A percentile compares a stretch with the other conserved stretches of the same genome.
Evolutionary conservation across 30 jellyfish, hydroid and myxozoan species (phyloP).

Genomic region (Cassiopea andromeda): DNA sequence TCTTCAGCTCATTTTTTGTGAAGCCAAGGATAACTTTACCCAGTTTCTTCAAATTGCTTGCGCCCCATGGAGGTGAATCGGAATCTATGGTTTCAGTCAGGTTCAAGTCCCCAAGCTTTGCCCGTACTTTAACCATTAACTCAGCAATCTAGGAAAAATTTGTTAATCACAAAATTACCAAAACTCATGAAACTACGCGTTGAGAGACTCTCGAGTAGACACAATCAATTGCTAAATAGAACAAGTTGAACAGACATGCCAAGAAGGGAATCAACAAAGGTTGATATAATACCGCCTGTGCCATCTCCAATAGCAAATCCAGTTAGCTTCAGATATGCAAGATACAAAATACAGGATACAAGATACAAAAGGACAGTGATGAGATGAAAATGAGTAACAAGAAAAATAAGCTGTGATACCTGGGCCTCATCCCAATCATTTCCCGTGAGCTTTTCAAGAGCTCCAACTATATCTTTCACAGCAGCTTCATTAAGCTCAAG

Average conservation of each 20-base stretch:
- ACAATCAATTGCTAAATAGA: no score
- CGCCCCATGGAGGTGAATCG: conserved; percentile 89
- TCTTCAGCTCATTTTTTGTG: conserved; percentile 70
- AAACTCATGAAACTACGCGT: no score
- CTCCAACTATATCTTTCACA: conserved; percentile 68
- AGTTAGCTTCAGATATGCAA: no score
- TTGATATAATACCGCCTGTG: not conserved
- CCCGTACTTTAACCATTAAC: conserved; percentile 74
- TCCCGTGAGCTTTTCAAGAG: conserved; percentile 58
- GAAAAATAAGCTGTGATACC: conserved; percentile 22
- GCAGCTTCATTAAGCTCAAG: conserved; percentile 74
- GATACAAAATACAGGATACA: no score
- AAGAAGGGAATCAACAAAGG: no score
- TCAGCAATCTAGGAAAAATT: conserved; percentile 66
- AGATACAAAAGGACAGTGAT: not conserved
- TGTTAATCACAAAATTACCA: not conserved
- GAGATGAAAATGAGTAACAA: not conserved
- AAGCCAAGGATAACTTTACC: conserved; percentile 83
- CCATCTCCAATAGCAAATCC: no score
- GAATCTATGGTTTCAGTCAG: conserved; percentile 53
- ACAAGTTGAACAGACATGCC: no score
- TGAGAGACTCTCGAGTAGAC: no score
- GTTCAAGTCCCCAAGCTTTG: conserved; percentile 72
- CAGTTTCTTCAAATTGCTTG: conserved; percentile 59
- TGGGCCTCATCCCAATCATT: conserved; percentile 91